Evolutionary conservation across 2,888 invertebrate species (phyloP).

Genomic region (Ommatoiulus sabulosus): DNA sequence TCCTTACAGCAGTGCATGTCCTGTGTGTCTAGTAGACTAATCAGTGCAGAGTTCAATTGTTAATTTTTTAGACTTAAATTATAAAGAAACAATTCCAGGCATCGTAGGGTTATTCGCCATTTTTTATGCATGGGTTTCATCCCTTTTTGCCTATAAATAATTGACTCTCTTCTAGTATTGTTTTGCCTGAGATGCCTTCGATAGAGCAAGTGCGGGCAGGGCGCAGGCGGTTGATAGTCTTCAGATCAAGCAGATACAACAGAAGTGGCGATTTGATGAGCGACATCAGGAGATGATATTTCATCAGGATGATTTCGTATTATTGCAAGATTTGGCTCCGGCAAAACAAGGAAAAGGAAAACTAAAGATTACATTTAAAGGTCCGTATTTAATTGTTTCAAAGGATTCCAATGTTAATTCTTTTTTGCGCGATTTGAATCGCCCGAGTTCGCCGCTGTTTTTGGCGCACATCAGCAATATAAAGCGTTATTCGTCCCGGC

Average conservation of each 20-base stretch:
- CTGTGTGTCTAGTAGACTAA: no score
- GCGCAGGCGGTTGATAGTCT: not conserved
- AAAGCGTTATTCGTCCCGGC: no score
- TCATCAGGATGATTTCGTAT: not conserved
- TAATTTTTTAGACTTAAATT: no score
- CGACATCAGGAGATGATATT: not conserved
- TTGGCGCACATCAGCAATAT: no score
- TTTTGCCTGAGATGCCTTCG: no score
- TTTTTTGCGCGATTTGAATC: not conserved
- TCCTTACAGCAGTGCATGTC: no score
- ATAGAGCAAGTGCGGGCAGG: no score
- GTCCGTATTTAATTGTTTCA: not conserved
- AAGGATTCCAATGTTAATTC: not conserved
- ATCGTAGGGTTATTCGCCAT: not conserved
- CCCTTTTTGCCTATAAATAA: no score
- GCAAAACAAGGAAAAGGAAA: not conserved
- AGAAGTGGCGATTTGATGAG: not conserved
- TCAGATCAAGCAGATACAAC: not conserved
- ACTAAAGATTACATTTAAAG: not conserved
- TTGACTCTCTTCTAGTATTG: no score
- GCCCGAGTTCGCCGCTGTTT: no score
- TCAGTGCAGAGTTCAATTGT: no score
- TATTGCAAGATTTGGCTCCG: not conserved
- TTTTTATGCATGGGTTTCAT: not conserved
- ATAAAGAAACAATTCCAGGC: no score